Evolutionary conservation across 2,888 invertebrate genomes (phyloP), one percentile per base, ranked within the genome.

Genomic region (Cryptus armator): DNA sequence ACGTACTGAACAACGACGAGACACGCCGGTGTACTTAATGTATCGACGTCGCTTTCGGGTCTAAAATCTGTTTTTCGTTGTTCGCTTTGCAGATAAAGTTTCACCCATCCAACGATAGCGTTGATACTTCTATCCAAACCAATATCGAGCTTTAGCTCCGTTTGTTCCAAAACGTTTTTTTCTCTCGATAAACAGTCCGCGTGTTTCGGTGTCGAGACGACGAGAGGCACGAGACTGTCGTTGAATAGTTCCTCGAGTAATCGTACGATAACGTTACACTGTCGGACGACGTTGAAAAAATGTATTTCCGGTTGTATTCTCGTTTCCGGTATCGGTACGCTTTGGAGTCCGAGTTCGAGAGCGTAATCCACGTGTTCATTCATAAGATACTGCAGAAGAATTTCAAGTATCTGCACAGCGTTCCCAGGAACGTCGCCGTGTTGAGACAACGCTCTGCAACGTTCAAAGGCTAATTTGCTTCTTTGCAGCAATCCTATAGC

Each of bases 281-380:
- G 98, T 88, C 98, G 97, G 10, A 98, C 98, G 7, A 98, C 96
- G 92, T 97, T 97, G 92, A 99, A 99, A 94, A 99, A 99, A 93
- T 98, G 97, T 85, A 99, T 96, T 94, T 98, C 96, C 24, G 98
- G 97, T 2, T 96, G 96, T 0, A 95, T 95, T 94, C 98, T 98
- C 88, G 97, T 97, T 93, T 99, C 99, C 0, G 97, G 97, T 44
- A 98, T 96, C 0, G 98, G 98, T 86, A 98, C 97, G 29, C 97
- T 97, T 93, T 98, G 98, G 67, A 99, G 94, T 0, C 98, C 99
- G 64, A 99, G 94, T 92, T 99, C 99, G 4, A 99, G 94, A 0
- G 99, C 99, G 94, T 99, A 99, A 93, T 99, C 99, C 0, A 99
- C 97, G 92, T 99, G 99, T 89, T 99, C 99, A 1, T 96, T 96